Evolutionary conservation across 2,888 invertebrate species (phyloP).

Genomic region (Pheosia tremula): DNA sequence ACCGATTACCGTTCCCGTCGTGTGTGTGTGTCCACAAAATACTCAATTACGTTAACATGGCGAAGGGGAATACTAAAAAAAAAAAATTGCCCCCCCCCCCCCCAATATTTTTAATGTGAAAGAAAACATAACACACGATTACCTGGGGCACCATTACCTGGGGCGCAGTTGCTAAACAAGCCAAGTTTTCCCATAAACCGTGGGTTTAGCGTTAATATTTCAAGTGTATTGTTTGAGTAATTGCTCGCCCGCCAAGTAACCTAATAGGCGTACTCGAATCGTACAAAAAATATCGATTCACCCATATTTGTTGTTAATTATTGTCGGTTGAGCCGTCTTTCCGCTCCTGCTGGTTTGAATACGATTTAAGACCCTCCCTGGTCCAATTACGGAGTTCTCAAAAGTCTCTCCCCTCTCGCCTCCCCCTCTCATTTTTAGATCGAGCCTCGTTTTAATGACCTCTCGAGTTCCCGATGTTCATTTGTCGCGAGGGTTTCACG

Average conservation of each 20-base stretch:
- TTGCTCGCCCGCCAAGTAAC: slow-evolving; percentile 71
- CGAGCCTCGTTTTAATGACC: slow-evolving; percentile 83
- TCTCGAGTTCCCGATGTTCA: slow-evolving; percentile 82
- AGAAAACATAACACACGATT: slow-evolving; percentile 65
- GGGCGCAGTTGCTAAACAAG: slow-evolving; percentile 75
- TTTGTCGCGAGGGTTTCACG: slow-evolving; percentile 81
- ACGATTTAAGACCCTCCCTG: slow-evolving; percentile 82
- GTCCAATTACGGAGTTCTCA: slow-evolving; percentile 82
- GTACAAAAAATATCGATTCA: slow-evolving; percentile 76
- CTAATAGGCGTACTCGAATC: slow-evolving; percentile 65
- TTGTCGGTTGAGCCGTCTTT: slow-evolving; percentile 81
- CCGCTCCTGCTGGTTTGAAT: slow-evolving; percentile 80
- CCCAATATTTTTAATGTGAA: slow-evolving; percentile 60
- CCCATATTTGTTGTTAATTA: slow-evolving; percentile 85
- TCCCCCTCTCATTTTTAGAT: slow-evolving; percentile 79
- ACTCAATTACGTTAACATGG: slow-evolving; percentile 75
- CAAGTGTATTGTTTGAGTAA: slow-evolving; percentile 74
- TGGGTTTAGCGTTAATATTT: slow-evolving; percentile 74
- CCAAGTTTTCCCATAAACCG: slow-evolving; percentile 76
- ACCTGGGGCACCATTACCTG: slow-evolving; percentile 55
- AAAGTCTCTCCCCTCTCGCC: slow-evolving; percentile 71
- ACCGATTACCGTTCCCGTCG: slow-evolving; percentile 64
- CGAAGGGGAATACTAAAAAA: slow-evolving; percentile 62
- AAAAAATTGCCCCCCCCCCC: slow-evolving; percentile 44
- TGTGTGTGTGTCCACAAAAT: slow-evolving; percentile 71